Evolutionary conservation across 2,797 vertebrate genomes (phyloP), one percentile per base, ranked within the genome.

Genomic region (Anguilla obscura): DNA sequence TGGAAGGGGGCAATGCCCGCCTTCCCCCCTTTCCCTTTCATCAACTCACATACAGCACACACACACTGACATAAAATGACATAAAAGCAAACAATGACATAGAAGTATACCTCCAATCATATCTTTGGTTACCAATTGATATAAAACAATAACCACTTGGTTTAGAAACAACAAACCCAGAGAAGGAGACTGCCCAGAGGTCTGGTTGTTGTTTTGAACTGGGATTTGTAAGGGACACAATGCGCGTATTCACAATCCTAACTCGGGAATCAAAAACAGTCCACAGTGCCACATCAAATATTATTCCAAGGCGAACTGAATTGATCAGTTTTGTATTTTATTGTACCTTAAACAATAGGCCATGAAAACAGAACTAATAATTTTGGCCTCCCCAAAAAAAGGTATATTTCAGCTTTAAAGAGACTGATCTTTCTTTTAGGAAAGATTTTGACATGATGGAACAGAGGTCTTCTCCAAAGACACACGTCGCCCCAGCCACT

Each of bases 121-220:
- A 63, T 79, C 48, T 85, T n/a, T 88, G 87, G 71, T 86, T 80
- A 63, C 40, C 84, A 45, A 82, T 88, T 52, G 27, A 60, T 50
- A 50, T 45, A 89, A 21, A 85, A 50, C 83, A 45, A 54, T 45
- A 27, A 74, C 24, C 36, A 21, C 56, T 71, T 48, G 1, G 21
- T 82, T 48, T 12, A 48, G 18, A 48, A 82, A 48, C 79, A 48
- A 82, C 45, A 82, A 21, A 14, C 18, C 16, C 74, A 0, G 16
- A 16, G 74, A 40, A 36, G 30, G 45, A 82, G 45, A 6, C 24
- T n/a, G 40, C 45, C 79, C 79, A 82, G 45, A 50, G 8, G 45
- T 82, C 40, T 48, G 40, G 45, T n/a, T 24, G 40, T 45, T 50
- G 40, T 82, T 48, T 10, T 82, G 45, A 50, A 82, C 50, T 7